These are phyloP conservation scores for Pelosia muscerda DNA, from an alignment of 2,888 invertebrate genomes.

Conservation along the genomic window DNA sequence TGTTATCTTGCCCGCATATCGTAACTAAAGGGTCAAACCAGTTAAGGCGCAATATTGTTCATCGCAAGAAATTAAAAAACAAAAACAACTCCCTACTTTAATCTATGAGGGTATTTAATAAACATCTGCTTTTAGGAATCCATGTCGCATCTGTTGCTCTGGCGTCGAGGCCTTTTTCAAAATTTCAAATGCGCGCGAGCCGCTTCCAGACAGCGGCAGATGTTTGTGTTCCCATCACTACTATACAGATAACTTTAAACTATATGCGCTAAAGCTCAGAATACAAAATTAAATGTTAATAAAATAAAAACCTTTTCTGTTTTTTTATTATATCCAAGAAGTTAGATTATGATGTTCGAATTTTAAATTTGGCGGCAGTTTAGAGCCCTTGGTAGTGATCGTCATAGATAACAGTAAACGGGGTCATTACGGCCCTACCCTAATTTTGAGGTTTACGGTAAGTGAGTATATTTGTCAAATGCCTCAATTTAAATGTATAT, in stretches of 20 bases:
- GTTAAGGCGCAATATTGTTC: conserved; percentile 79
- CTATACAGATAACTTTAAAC: conserved; percentile 49
- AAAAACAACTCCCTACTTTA: conserved; percentile 76
- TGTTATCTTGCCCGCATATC: conserved; percentile 80
- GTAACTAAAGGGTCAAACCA: conserved; percentile 72
- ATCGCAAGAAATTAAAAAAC: conserved; percentile 75
- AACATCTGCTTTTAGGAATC: conserved; percentile 85
- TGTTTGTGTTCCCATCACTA: conserved; percentile 63
- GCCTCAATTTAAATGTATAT: conserved; percentile 65
- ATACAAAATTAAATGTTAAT: conserved; percentile 35
- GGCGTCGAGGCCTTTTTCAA: conserved; percentile 77
- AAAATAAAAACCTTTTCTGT: conserved; percentile 46
- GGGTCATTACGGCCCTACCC: conserved; percentile 78
- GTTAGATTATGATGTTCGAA: conserved; percentile 83
- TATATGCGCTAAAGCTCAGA: conserved; percentile 45
- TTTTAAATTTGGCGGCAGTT: conserved; percentile 80
- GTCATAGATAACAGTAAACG: conserved; percentile 78
- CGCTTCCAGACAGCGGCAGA: conserved; percentile 78
- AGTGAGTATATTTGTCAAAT: conserved; percentile 78
- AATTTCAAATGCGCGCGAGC: conserved; percentile 83
- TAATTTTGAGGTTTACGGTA: conserved; percentile 69
- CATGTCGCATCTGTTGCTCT: conserved; percentile 84
- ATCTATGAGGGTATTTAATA: conserved; percentile 84
- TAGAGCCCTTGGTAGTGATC: conserved; percentile 75
- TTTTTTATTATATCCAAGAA: conserved; percentile 61